A percentile compares a stretch with the other conserved stretches of the same genome.
These are phyloP conservation scores for Melieria crassipennis DNA, from an alignment of 2,888 invertebrate genomes.

Conservation along the genomic window DNA sequence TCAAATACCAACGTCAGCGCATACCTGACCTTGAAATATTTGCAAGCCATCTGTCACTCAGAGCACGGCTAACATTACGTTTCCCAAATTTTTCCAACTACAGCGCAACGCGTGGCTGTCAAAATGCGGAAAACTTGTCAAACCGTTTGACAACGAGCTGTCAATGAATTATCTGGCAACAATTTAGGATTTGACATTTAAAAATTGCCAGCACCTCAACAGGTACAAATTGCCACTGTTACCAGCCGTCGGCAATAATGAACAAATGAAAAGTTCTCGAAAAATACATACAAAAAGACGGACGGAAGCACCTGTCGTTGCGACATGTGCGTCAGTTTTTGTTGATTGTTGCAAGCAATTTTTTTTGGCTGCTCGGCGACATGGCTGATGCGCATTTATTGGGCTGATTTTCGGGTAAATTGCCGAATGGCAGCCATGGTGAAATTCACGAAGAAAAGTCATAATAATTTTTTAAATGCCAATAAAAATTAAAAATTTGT, in stretches of 20 bases:
- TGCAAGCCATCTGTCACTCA: no score
- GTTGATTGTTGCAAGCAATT: neutral
- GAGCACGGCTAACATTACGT: neutral
- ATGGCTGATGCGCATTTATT: neutral
- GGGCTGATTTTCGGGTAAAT: neutral
- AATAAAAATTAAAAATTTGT: slow-evolving; percentile 26
- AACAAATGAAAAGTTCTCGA: neutral
- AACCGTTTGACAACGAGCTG: slow-evolving; percentile 52
- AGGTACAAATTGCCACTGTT: slow-evolving; percentile 22
- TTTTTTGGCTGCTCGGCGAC: neutral
- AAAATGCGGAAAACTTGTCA: slow-evolving; percentile 3
- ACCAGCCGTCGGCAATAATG: neutral
- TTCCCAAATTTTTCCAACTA: neutral
- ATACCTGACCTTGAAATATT: slow-evolving; percentile 17
- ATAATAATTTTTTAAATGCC: slow-evolving; percentile 16
- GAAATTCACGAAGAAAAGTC: neutral
- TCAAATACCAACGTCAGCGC: no score
- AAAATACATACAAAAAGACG: neutral
- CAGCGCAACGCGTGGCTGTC: neutral
- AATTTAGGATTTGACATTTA: slow-evolving; percentile 53
- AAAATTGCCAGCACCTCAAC: slow-evolving; percentile 35
- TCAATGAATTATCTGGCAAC: slow-evolving; percentile 58
- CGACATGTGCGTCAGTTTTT: neutral
- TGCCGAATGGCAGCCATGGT: neutral
- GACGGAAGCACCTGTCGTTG: slow-evolving; percentile 20